Conservation (phyloP, 1,140 invertebrate species). For the Nylanderia fulva region DNA sequence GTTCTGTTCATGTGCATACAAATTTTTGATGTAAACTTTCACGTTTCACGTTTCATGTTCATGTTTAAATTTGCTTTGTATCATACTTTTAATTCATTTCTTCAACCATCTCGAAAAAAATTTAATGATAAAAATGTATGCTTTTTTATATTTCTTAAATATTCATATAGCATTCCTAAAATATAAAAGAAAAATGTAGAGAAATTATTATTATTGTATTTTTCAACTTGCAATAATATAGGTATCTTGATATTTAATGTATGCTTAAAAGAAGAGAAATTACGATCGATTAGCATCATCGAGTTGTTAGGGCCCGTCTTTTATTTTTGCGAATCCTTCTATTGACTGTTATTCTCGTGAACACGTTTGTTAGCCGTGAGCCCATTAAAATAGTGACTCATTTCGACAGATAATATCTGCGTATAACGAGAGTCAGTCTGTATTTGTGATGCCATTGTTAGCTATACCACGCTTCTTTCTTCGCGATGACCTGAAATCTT, state of each 20-base stretch:
- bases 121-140: neutral
- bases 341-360: constrained; percentile 12
- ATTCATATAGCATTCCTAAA: neutral
- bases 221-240: neutral
- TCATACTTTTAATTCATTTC: too few relatives aligned
- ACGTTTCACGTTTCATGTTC: too few relatives aligned
- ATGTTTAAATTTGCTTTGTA: too few relatives aligned
- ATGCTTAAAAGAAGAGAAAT: neutral
- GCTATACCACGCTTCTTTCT: constrained; percentile 52
- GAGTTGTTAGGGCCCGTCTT: neutral
- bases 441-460: constrained; percentile 66
- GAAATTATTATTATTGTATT: neutral
- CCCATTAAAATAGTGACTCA: constrained; percentile 66
- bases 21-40: too few relatives aligned
- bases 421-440: constrained; percentile 37
- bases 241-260: neutral
- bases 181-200: neutral
- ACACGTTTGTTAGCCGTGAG: constrained; percentile 38
- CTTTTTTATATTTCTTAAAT: too few relatives aligned
- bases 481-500: constrained; percentile 56
- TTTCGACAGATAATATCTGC: constrained; percentile 71
- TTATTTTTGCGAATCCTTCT: constrained; percentile 24
- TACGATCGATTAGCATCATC: neutral
- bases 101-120: neutral
- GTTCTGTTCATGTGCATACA: too few relatives aligned